Evolutionary conservation across 2,797 vertebrate species (phyloP).

Genomic region (Dicrostonyx torquatus): DNA sequence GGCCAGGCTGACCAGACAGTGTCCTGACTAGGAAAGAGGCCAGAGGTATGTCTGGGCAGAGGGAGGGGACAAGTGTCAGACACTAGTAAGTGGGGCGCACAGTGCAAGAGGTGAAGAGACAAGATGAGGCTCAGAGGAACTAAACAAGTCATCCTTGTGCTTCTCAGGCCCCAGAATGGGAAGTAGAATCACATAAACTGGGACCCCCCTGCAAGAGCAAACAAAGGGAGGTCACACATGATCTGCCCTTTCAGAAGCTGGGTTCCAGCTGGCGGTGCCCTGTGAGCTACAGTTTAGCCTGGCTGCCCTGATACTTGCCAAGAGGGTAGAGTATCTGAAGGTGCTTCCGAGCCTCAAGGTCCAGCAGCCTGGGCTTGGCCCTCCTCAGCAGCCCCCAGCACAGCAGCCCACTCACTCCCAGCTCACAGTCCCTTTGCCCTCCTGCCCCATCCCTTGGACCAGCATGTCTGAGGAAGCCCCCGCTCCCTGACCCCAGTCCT

Average conservation of each 20-base stretch:
- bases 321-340: neutral
- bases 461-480: neutral
- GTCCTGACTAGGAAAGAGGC: neutral
- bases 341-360: neutral
- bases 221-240: neutral
- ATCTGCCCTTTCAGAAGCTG: neutral
- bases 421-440: constrained; percentile 1
- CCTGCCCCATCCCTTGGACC: neutral
- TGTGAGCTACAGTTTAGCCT: neutral
- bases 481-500: constrained; percentile 83
- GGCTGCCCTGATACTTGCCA: neutral
- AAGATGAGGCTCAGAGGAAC: constrained; percentile 24
- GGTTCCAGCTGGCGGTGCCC: neutral
- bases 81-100: neutral
- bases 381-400: neutral
- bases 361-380: neutral
- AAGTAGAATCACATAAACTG: neutral
- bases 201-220: neutral
- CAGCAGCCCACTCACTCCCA: neutral
- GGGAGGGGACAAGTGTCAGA: neutral
- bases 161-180: neutral
- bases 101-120: neutral
- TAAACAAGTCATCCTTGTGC: neutral
- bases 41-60: neutral
- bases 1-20: neutral